Base-by-base conservation (phyloP, 2,797 vertebrate genomes). In the Erethizon dorsatum region DNA sequence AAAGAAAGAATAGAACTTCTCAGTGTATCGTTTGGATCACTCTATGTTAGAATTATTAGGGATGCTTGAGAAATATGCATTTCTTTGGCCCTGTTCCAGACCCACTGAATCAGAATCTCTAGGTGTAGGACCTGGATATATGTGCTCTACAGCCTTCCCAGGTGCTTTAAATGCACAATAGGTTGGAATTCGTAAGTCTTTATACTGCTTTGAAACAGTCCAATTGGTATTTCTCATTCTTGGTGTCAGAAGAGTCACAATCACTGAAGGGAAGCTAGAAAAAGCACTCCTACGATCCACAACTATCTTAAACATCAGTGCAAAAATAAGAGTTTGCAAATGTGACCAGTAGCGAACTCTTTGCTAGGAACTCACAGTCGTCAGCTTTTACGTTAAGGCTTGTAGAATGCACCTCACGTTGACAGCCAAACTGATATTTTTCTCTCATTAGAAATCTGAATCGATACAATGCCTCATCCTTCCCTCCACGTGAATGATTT, bases 381-480 rank as follows among this genome's bases (percentile, higher is more conserved):
- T 15, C 31, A 47, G 73, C 54, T 78, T 92, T 86, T 89, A 67
- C 26, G 33, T 85, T 61, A 88, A 57, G 31, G 47, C 59, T 0
- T 41, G 26, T 28, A 4, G 3, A 47, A 96, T 22, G 13, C 13
- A 33, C 5, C 57, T 94, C 83, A 56, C 54, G 11, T 45, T 3
- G 0, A 71, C 92, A 84, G 82, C 15, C 92, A 87, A 80, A 84
- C 5, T 71, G 83, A 33, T 92, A 63, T 57, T 79, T 95, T 94
- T 92, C 77, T 94, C 37, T 97, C 82, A 91, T 96, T 96, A 67
- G 89, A 91, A 91, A 96, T 91, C 3, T 4, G 31, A 96, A 91
- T 84, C 77, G n/a, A 86, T 78, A 90, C 31, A 86, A 57, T 6
- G 31, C n/a, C 20, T 89, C 24, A 28, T 75, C 28, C 31, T 82